phyloP scores from a whole-genome alignment of 2,797 vertebrate species.

The Amphiprion clarkii region DNA sequence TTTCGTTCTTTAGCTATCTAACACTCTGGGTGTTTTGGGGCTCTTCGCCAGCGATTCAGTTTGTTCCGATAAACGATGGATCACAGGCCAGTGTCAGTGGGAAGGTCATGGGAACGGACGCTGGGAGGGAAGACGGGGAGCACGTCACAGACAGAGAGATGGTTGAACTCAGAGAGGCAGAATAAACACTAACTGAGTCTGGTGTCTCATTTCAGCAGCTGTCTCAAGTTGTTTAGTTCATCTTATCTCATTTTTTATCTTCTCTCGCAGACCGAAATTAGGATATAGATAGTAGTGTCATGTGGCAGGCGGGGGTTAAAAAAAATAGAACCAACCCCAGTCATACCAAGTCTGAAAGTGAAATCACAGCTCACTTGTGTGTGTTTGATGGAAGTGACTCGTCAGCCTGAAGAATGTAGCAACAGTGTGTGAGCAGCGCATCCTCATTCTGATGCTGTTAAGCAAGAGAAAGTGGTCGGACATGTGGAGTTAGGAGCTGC shows the following conservation, averaged over 20 bases:
- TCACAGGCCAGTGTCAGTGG: conserved; percentile 62
- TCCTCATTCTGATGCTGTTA: conserved; percentile 19
- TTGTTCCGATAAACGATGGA: conserved; percentile 56
- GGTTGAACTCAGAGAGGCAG: conserved; percentile 57
- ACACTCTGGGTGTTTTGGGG: conserved; percentile 16
- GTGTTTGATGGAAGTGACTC: conserved; percentile 4
- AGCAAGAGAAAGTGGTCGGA: not conserved
- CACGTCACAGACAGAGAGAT: conserved; percentile 58
- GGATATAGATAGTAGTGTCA: not conserved
- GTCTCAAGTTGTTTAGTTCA: conserved; percentile 44
- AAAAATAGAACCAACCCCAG: conserved; percentile 7
- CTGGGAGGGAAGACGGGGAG: conserved; percentile 52
- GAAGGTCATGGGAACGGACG: conserved; percentile 79
- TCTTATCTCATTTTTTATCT: conserved; percentile 22
- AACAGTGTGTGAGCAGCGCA: conserved; percentile 53
- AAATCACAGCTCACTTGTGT: conserved; percentile 18
- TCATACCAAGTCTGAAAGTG: conserved; percentile 39
- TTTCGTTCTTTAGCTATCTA: not conserved
- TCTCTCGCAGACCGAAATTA: conserved; percentile 11
- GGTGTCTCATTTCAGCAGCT: conserved; percentile 77
- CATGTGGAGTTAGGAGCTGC: conserved; percentile 22
- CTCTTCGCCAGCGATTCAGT: conserved; percentile 32
- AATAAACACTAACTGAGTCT: conserved; percentile 68
- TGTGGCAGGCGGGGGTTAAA: not conserved
- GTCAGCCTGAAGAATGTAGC: conserved; percentile 67